Conservation (phyloP, 1,140 invertebrate species). For the Cyrtorhinus lividipennis region DNA sequence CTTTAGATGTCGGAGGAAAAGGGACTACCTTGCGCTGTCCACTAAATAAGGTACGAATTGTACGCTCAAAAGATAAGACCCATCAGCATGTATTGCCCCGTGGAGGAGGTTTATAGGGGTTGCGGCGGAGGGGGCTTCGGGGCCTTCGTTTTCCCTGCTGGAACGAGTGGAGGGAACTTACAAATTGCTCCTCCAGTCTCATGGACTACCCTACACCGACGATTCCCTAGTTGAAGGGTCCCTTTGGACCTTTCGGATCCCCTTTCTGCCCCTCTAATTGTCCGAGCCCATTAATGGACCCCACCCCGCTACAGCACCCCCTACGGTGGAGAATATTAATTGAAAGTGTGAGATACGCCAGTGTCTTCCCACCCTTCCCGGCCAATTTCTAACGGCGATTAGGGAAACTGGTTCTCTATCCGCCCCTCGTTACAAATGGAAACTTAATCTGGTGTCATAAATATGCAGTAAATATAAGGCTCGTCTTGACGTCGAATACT, state of each 20-base stretch:
- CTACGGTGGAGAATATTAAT: conserved; percentile 1
- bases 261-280: neutral
- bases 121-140: neutral
- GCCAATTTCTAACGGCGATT: neutral
- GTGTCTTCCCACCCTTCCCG: neutral
- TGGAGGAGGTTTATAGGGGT: neutral
- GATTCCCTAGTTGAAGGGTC: neutral
- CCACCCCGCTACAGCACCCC: too few relatives aligned
- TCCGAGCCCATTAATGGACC: conserved; percentile 3
- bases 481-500: neutral
- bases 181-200: neutral
- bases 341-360: neutral
- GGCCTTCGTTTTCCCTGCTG: neutral
- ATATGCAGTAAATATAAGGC: neutral
- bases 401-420: neutral
- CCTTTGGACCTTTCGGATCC: neutral
- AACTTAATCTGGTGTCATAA: neutral
- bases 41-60: conserved; percentile 8
- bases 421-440: conserved; percentile 1
- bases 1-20: neutral
- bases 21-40: neutral
- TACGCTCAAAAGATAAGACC: neutral
- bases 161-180: neutral
- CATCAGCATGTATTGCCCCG: conserved; percentile 1
- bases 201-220: neutral